phyloP scores from a whole-genome alignment of 92 coral and sea anemone genomes.

The Porites evermanni region DNA sequence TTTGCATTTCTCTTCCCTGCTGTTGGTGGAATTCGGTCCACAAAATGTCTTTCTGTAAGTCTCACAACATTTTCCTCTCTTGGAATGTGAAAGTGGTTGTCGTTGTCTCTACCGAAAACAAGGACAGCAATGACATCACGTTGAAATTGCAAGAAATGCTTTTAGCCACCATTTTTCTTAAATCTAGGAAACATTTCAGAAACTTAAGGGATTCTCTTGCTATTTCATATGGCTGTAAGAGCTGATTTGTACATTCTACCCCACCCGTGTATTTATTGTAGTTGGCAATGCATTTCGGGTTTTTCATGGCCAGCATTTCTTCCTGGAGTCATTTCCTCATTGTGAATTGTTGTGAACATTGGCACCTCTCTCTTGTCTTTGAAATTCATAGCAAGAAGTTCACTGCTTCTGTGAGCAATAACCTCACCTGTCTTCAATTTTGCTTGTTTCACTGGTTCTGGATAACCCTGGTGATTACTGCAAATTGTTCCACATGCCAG shows the following conservation, averaged over 20 bases:
- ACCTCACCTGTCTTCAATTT: constrained; percentile 30
- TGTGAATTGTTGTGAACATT: constrained; percentile 33
- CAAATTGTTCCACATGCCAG: constrained; percentile 35
- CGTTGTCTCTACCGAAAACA: neutral
- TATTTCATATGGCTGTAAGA: constrained; percentile 39
- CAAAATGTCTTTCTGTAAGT: constrained; percentile 35
- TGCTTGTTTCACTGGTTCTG: constrained; percentile 36
- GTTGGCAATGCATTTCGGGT: constrained; percentile 22
- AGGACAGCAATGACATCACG: too few relatives aligned
- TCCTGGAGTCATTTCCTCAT: constrained; percentile 2
- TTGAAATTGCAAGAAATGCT: too few relatives aligned
- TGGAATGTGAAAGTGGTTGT: constrained; percentile 8
- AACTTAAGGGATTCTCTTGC: constrained; percentile 32
- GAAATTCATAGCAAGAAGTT: constrained; percentile 17
- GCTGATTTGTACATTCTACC: constrained; percentile 52
- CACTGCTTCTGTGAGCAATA: constrained; percentile 16
- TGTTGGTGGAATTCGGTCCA: constrained; percentile 47
- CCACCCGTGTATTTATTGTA: constrained; percentile 57
- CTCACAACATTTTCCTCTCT: constrained; percentile 25
- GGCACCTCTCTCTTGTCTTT: neutral
- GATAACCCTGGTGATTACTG: constrained; percentile 32
- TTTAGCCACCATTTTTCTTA: too few relatives aligned
- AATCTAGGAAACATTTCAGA: too few relatives aligned
- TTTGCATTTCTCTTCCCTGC: constrained; percentile 11
- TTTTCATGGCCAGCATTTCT: constrained; percentile 30